Evolutionary conservation across 2,797 vertebrate genomes (phyloP), one percentile per base, ranked within the genome.

Genomic region (Chrysocyon brachyurus): DNA sequence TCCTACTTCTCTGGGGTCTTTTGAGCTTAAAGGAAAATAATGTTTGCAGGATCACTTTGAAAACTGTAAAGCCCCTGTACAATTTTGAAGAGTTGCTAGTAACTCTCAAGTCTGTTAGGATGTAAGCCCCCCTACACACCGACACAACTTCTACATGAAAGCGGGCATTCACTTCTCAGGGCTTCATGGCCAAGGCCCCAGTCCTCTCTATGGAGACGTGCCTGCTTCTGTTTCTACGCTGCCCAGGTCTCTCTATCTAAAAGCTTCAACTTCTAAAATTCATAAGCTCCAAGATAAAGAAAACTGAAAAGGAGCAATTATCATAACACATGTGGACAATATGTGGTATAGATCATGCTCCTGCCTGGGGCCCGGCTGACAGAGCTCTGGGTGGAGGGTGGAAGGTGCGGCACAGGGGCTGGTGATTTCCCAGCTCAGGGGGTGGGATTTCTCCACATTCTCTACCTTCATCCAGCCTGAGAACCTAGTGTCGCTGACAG

Each of bases 21-120:
- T 22, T 81, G 90, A 89, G 9, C 21, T 19, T 78, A 59, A 91
- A 95, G 63, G 54, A 89, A 92, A 86, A 46, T 22, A 82, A 78
- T 21, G 1, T 61, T 70, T 54, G 26, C 9, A 75, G 81, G 68
- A 72, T n/a, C 49, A 8, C 73, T 97, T 86, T 82, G 75, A 90
- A 89, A 85, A 61, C 46, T 75, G 40, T 52, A 78, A 85, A 87
- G 54, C 40, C 73, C 46, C n/a, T 28, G 64, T 5, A 17, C 21
- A 66, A 68, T 24, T 86, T 26, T 54, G 22, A 89, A 96, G 79
- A 84, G 16, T 26, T 78, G 11, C 46, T 59, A 92, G 52, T 72
- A 59, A 66, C 46, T 91, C 57, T 70, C 31, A 19, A 21, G 22
- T 59, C 72, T 93, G 61, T 79, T 64, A 75, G 73, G 40, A 28